Conservation (phyloP, 2,113 vertebrate genomes). For the Cyphomyrus plagiostoma region DNA sequence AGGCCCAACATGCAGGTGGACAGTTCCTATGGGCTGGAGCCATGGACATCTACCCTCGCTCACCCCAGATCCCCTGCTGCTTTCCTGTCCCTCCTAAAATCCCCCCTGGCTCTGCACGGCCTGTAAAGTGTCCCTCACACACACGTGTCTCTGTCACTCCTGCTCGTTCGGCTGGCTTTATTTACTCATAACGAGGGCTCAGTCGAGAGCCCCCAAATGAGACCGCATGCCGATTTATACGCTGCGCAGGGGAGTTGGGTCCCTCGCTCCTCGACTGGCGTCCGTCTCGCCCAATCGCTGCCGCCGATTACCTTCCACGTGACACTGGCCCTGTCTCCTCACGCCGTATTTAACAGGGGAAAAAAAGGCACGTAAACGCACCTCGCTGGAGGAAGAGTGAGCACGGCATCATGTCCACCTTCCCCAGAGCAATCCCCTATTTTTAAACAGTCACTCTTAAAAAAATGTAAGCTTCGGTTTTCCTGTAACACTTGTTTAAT, state of each 20-base stretch:
- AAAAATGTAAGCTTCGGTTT: neutral
- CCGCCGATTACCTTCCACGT: neutral
- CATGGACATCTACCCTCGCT: neutral
- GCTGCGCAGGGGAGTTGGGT: slow-evolving; percentile 37
- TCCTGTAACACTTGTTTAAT: neutral
- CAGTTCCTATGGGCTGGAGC: neutral
- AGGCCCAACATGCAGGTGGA: neutral
- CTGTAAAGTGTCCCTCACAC: neutral
- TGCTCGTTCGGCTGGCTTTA: slow-evolving; percentile 45
- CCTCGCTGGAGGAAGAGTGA: neutral
- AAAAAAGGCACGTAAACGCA: neutral
- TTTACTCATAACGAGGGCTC: slow-evolving; percentile 72
- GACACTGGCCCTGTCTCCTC: neutral
- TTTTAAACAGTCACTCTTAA: neutral
- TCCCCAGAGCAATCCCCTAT: neutral
- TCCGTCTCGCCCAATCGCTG: neutral
- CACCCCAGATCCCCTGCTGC: neutral
- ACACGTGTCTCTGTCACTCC: neutral
- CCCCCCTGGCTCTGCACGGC: neutral
- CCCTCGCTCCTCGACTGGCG: neutral
- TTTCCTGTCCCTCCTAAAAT: neutral
- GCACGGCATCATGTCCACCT: neutral
- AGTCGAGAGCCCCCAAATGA: slow-evolving; percentile 49
- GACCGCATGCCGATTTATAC: slow-evolving; percentile 69
- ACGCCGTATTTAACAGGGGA: neutral